Percentiles rank a stretch among this genome's conserved stretches.
Evolutionary conservation across 2,888 invertebrate species (phyloP).

Genomic region (Ichneumon xanthorius): DNA sequence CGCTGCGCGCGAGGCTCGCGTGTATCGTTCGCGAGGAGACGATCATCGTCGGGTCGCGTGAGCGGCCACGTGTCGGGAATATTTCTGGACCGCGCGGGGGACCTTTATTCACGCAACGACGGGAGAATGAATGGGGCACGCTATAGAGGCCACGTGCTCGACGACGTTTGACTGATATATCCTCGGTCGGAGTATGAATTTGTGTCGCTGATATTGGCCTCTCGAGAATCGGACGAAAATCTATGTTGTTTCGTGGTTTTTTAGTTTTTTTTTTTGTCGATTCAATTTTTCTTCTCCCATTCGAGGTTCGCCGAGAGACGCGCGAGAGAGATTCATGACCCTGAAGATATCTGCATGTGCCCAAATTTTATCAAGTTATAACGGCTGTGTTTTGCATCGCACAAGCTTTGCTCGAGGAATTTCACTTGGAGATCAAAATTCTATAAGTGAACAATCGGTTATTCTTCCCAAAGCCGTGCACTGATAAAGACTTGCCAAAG

Average conservation of each 20-base stretch:
- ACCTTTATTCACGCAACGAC: conserved; percentile 84
- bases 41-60: conserved; percentile 64
- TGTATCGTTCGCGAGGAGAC: conserved; percentile 16
- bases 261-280: background rate
- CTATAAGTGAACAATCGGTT: too few species aligned
- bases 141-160: conserved; percentile 77
- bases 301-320: background rate
- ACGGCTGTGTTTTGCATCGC: too few species aligned
- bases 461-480: too few species aligned
- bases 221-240: conserved; percentile 43
- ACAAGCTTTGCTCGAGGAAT: too few species aligned
- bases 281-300: background rate
- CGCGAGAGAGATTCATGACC: background rate
- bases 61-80: conserved; percentile 77
- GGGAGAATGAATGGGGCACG: conserved; percentile 80
- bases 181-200: conserved; percentile 75
- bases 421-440: too few species aligned
- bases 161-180: conserved; percentile 81
- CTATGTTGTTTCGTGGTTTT: background rate
- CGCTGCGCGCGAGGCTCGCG: background rate
- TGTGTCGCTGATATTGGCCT: conserved; percentile 77
- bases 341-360: too few species aligned
- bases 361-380: too few species aligned
- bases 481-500: too few species aligned
- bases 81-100: conserved; percentile 77